phyloP scores from a whole-genome alignment of 1,140 invertebrate species.

The Drosophila ogumai region DNA sequence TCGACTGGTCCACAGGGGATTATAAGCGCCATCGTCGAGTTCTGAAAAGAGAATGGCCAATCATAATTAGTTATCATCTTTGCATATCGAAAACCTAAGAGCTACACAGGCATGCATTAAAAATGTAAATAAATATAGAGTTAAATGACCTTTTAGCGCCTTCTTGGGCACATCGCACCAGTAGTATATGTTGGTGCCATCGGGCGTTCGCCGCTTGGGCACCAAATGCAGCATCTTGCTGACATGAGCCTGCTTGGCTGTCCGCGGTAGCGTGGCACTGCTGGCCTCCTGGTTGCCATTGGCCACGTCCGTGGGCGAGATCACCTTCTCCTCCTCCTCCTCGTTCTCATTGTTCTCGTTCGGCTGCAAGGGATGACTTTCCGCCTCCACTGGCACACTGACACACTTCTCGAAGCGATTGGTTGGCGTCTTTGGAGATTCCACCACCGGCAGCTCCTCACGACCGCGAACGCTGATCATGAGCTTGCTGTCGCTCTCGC shows the following conservation, averaged over 20 bases:
- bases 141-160: conserved; percentile 85
- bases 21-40: conserved; percentile 95
- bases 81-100: neutral
- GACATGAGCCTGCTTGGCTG: conserved; percentile 69
- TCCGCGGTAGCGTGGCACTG: conserved; percentile 69
- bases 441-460: conserved; percentile 88
- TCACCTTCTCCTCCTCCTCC: conserved; percentile 11
- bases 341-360: conserved; percentile 55
- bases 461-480: conserved; percentile 88
- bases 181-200: conserved; percentile 93
- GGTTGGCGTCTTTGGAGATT: conserved; percentile 41
- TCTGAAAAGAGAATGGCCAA: conserved; percentile 87
- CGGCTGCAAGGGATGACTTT: conserved; percentile 77
- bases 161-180: conserved; percentile 91
- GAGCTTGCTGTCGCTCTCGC: conserved; percentile 84
- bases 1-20: conserved; percentile 96
- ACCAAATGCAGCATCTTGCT: conserved; percentile 85
- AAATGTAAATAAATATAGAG: neutral
- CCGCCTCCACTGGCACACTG: conserved; percentile 72
- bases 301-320: conserved; percentile 58
- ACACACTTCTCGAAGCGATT: conserved; percentile 69
- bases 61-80: neutral
- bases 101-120: conserved; percentile 4
- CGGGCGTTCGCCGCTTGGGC: conserved; percentile 90
- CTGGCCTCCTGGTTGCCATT: conserved; percentile 84